Evolutionary conservation across 2,113 vertebrate genomes (phyloP), one percentile per base, ranked within the genome.

Genomic region (Heloderma charlesbogerti): DNA sequence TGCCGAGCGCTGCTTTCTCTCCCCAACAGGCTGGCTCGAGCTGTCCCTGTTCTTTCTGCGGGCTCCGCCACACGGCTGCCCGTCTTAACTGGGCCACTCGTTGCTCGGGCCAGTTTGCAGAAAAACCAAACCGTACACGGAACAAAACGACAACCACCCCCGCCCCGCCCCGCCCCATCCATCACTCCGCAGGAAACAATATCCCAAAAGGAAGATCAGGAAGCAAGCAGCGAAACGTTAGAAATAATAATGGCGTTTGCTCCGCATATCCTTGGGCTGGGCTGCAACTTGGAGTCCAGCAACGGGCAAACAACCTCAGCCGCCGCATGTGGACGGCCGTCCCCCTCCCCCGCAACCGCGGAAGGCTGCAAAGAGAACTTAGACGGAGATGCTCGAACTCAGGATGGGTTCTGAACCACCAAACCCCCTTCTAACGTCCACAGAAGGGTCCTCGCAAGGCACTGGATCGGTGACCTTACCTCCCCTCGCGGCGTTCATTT

Each of bases 1-100:
- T 93, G 94, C 94, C 91, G 92, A 90, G 69, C 57, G 78, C 29
- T 9, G 2, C 25, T 40, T n/a, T 13, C n/a, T 57, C 5, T 10
- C 37, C 25, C 71, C 51, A 18, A 3, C 72, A 48, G 72, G 79
- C 31, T 6, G 57, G 67, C 43, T 54, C 43, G 60, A 75, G 57
- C 57, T 43, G 43, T 72, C 81, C 63, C 72, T 27, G 71, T 16
- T 37, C 57, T 57, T 84, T 84, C 57, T 6, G 22, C 88, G 57
- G n/a, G 79, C 80, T 83, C 54, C 69, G 34, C 34, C 79, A 51
- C 69, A 57, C 69, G 69, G 86, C 57, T 72, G 16, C 57, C 66
- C 29, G 3, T 40, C 69, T 63, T n/a, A 72, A 74, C 66, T 48
- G 90, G 84, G 77, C 60, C 84, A n/a, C 77, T 51, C 66, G 4